Evolutionary conservation across 2,113 vertebrate genomes (phyloP).

Genomic region (Paracanthobrama guichenoti): DNA sequence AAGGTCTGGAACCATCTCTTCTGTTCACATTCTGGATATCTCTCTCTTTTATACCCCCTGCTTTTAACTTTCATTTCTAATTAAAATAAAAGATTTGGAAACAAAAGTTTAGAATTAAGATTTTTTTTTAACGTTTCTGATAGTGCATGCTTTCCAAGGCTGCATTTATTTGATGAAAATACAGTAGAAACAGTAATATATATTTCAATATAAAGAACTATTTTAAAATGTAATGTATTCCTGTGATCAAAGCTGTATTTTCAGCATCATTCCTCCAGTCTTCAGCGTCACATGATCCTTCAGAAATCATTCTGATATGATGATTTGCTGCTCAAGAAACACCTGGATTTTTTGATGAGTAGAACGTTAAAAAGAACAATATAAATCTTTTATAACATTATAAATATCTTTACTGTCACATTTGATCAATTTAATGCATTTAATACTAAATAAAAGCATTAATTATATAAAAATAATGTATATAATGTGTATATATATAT

Average conservation of each 20-base stretch:
- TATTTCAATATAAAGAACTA: too few species aligned
- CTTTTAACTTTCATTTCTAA: not conserved
- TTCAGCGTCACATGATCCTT: not conserved
- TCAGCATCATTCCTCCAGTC: not conserved
- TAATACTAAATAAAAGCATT: too few species aligned
- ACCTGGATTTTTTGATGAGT: too few species aligned
- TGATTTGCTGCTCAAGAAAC: not conserved
- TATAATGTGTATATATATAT: not conserved
- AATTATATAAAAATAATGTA: too few species aligned
- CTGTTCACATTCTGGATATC: not conserved
- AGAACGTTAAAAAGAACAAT: too few species aligned
- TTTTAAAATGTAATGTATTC: too few species aligned
- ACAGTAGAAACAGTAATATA: not conserved
- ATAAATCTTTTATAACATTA: too few species aligned
- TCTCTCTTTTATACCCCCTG: not conserved
- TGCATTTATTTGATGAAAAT: not conserved
- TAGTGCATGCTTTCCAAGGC: not conserved
- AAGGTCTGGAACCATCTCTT: conserved; percentile 75
- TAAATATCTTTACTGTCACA: too few species aligned
- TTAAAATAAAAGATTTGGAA: not conserved
- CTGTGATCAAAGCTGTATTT: too few species aligned
- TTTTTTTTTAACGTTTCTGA: not conserved
- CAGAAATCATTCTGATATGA: not conserved
- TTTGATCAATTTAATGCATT: too few species aligned
- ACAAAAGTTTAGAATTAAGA: not conserved